Evolutionary conservation across 2,113 vertebrate species (phyloP), one percentile per base, ranked within the genome.

Genomic region (Oncorhynchus masou): DNA sequence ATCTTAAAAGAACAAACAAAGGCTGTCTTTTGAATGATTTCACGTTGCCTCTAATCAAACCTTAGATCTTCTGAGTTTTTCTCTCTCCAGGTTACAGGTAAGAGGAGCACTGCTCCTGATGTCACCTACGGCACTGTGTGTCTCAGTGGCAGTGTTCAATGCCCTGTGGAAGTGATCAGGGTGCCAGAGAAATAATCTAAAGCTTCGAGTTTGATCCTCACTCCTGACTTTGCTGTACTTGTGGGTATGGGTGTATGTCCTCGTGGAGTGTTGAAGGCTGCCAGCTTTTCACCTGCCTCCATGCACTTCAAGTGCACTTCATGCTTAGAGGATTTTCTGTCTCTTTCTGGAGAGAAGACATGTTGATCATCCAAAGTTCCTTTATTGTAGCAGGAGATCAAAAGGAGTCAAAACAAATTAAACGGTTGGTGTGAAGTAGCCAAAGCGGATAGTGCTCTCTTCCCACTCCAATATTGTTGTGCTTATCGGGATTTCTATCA

Each of bases 341-440:
- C 73, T 20, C 49, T 68, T 62, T 22, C 73, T 27, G 45, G 62
- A 71, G 34, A 73, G 72, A 71, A 81, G 81, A 79, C 72, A 45
- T 11, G 71, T 70, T 31, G 75, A 81, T 88, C 84, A 79, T 87
- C 84, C 74, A 73, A 74, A 83, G 77, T 45, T 86, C 71, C 62
- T 87, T 84, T 71, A 87, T 85, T 88, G 88, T 89, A 86, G 66
- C 77, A 79, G 70, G 84, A 86, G 82, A 88, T 90, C 79, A 90
- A 85, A 90, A 66, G 72, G 81, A 92, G 89, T 90, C 92, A 93
- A 88, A 93, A 91, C 91, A 91, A 87, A 68, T 85, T 69, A 27
- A 82, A 70, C 29, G 71, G 64, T 84, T 24, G 76, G 81, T 77
- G 77, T 75, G 80, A 82, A 81, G 76, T 79, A 84, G 85, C 86